phyloP scores from a whole-genome alignment of 2,797 vertebrate species.

The Sandelia bainsii region DNA sequence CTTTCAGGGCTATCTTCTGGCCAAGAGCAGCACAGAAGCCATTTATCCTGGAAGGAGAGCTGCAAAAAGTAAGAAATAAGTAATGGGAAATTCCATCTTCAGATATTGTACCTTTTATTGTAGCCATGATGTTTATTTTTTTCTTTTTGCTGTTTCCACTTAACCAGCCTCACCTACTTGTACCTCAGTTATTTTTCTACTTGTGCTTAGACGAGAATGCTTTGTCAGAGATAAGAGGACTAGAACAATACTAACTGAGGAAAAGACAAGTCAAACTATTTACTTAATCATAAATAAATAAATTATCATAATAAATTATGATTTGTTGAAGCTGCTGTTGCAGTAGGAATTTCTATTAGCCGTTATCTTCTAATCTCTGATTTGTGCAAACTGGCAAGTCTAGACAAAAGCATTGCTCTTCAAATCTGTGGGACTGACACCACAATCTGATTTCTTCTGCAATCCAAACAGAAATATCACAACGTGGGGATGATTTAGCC shows the following conservation, averaged over 20 bases:
- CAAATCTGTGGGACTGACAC: neutral
- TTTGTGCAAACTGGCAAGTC: slow-evolving; percentile 6
- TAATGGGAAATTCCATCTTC: neutral
- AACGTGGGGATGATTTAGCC: slow-evolving; percentile 4
- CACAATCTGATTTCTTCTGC: slow-evolving; percentile 9
- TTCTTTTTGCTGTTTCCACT: neutral
- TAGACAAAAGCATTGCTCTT: slow-evolving; percentile 2
- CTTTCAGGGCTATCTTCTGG: slow-evolving; percentile 36
- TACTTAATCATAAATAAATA: too few relatives aligned
- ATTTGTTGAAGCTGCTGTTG: neutral
- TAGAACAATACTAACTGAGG: neutral
- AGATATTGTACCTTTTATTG: neutral
- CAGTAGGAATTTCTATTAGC: neutral
- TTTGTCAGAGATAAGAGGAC: neutral
- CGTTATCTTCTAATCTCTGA: neutral
- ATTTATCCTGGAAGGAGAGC: slow-evolving; percentile 17
- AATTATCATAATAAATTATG: neutral
- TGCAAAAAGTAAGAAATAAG: slow-evolving; percentile 27
- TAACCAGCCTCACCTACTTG: neutral
- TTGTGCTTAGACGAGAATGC: neutral
- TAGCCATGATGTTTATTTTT: neutral
- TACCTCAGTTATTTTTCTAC: neutral
- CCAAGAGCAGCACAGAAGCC: slow-evolving; percentile 6
- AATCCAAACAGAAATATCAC: slow-evolving; percentile 1
- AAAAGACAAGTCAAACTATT: neutral